phyloP scores from a whole-genome alignment of 2,797 vertebrate genomes.

The Tokudaia muenninki region DNA sequence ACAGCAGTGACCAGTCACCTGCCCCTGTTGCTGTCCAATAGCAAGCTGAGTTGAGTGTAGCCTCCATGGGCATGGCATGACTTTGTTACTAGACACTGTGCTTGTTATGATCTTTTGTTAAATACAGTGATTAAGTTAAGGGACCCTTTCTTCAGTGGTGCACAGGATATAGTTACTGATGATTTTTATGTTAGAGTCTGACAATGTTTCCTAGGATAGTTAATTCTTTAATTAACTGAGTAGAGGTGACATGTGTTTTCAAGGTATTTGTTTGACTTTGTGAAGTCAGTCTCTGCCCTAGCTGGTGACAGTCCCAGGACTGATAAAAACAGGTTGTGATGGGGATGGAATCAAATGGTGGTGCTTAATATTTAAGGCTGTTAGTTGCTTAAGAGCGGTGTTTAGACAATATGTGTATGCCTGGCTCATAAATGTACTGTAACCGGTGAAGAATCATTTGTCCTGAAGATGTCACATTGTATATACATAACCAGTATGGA shows the following conservation, averaged over 20 bases:
- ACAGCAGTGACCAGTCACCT: neutral
- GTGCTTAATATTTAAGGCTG: constrained; percentile 35
- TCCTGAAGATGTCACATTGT: neutral
- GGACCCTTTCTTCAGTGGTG: neutral
- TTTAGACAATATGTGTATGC: constrained; percentile 20
- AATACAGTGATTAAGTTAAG: constrained; percentile 8
- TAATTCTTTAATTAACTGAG: constrained; percentile 50
- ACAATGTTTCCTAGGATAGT: neutral
- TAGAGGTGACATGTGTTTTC: neutral
- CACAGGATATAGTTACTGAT: neutral
- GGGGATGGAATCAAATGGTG: neutral
- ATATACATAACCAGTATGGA: neutral
- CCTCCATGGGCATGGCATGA: neutral
- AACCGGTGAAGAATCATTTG: neutral
- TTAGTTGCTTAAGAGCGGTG: constrained; percentile 1
- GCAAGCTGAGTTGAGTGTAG: neutral
- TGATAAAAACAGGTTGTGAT: neutral
- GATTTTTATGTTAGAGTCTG: constrained; percentile 18
- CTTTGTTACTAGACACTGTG: neutral
- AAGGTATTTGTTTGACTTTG: constrained; percentile 23
- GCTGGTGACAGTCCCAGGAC: neutral
- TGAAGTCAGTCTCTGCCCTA: constrained; percentile 11
- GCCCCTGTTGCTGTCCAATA: neutral
- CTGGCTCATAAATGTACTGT: neutral
- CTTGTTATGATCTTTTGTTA: constrained; percentile 43